Evolutionary conservation across 1,140 invertebrate genomes (phyloP).

Genomic region (Drosophila ironensis): DNA sequence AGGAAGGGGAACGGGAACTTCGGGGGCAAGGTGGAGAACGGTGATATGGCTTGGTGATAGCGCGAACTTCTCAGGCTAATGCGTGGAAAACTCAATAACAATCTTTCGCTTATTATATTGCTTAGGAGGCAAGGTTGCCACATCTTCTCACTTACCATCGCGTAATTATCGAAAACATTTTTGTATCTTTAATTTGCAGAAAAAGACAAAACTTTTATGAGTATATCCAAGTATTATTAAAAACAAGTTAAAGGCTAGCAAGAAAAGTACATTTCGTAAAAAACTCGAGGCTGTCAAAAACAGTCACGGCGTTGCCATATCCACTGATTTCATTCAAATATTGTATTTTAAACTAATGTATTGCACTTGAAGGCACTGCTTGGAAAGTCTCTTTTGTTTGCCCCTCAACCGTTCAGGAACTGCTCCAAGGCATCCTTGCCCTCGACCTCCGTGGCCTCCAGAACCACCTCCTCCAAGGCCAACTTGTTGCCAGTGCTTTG

Average conservation of each 20-base stretch:
- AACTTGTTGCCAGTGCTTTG: slow-evolving; percentile 55
- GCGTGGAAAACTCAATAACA: background rate
- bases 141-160: slow-evolving; percentile 9
- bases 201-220: background rate
- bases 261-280: background rate
- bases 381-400: slow-evolving; percentile 1
- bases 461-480: slow-evolving; percentile 83
- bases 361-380: slow-evolving; percentile 44
- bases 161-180: slow-evolving; percentile 18
- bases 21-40: slow-evolving; percentile 1
- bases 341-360: slow-evolving; percentile 10
- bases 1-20: slow-evolving; percentile 39
- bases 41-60: slow-evolving; percentile 2
- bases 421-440: slow-evolving; percentile 83
- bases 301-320: background rate
- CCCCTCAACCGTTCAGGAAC: slow-evolving; percentile 83
- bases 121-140: slow-evolving; percentile 6
- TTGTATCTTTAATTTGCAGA: background rate
- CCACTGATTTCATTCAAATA: background rate
- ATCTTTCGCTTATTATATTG: no score
- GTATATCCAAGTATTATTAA: background rate
- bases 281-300: background rate
- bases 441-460: slow-evolving; percentile 82
- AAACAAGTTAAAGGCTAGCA: background rate
- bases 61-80: slow-evolving; percentile 2